Evolutionary conservation across 2,113 vertebrate species (phyloP), one percentile per base, ranked within the genome.

Genomic region (Pipa parva): DNA sequence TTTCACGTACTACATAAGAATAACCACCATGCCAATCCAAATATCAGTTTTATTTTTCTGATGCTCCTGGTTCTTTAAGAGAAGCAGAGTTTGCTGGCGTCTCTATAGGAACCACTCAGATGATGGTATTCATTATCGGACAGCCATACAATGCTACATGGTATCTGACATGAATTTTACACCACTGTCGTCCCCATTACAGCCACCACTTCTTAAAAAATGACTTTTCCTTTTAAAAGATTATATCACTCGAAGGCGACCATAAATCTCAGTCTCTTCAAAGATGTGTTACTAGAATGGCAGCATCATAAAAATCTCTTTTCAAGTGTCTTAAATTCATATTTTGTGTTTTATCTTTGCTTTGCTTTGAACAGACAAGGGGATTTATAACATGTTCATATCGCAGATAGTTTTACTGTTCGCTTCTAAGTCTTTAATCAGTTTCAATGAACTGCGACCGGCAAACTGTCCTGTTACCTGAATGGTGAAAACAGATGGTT

Each of bases 301-400:
- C 39, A 42, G 7, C 39, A 42, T 42, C 39, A 42, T 42, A 42
- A 42, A 42, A 42, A 18, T 42, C 39, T 18, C 3, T 42, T 42
- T n/a, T 42, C 39, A n/a, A 42, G 5, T n/a, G 11, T 15, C 39
- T 42, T 42, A n/a, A 42, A 42, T 42, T n/a, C n/a, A 42, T n/a
- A 11, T n/a, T n/a, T 42, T 42, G 39, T 42, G 39, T 42, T 42
- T 42, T n/a, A 42, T 42, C 39, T 42, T 42, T 15, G 6, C 39
- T 42, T 42, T 42, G 39, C 39, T 42, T 42, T 42, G 39, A 42
- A 42, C 39, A 42, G 39, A 42, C 39, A 42, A 42, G 39, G 39
- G 17, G 17, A 42, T 42, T 42, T 42, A 42, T 42, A 42, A 6
- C 39, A 42, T 42, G 15, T 36, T 10, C 15, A 3, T 13, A 36